Conservation (phyloP, 2,888 invertebrate genomes). For the Druceiella hillmani region DNA sequence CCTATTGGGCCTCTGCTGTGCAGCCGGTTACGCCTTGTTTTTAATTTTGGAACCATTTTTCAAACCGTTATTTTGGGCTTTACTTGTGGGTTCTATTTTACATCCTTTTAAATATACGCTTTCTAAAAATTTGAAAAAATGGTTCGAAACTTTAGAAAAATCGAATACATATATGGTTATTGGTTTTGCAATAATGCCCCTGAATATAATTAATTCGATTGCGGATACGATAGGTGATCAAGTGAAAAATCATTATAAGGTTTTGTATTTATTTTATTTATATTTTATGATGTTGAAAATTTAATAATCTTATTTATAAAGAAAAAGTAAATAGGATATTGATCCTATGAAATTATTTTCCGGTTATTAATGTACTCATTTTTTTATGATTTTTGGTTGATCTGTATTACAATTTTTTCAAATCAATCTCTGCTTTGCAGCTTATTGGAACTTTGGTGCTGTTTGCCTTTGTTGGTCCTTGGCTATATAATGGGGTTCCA, state of each 20-base stretch:
- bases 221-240: slow-evolving; percentile 71
- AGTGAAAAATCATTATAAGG: slow-evolving; percentile 59
- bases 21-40: slow-evolving; percentile 72
- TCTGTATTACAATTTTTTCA: too few species aligned
- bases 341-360: too few species aligned
- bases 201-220: slow-evolving; percentile 67
- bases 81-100: slow-evolving; percentile 94
- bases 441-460: slow-evolving; percentile 30
- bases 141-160: slow-evolving; percentile 69
- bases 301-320: too few species aligned
- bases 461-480: slow-evolving; percentile 47
- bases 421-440: too few species aligned
- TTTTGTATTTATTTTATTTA: slow-evolving; percentile 23
- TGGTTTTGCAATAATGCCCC: slow-evolving; percentile 60
- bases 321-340: too few species aligned
- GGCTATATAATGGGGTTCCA: slow-evolving; percentile 70
- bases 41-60: slow-evolving; percentile 87
- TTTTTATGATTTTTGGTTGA: too few species aligned
- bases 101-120: slow-evolving; percentile 88
- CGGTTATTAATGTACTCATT: too few species aligned
- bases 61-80: slow-evolving; percentile 91
- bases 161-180: slow-evolving; percentile 60
- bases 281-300: too few species aligned
- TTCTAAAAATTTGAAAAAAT: slow-evolving; percentile 67
- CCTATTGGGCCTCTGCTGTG: slow-evolving; percentile 61